Conservation (phyloP, 2,888 invertebrate genomes). For the Ctena decussata region DNA sequence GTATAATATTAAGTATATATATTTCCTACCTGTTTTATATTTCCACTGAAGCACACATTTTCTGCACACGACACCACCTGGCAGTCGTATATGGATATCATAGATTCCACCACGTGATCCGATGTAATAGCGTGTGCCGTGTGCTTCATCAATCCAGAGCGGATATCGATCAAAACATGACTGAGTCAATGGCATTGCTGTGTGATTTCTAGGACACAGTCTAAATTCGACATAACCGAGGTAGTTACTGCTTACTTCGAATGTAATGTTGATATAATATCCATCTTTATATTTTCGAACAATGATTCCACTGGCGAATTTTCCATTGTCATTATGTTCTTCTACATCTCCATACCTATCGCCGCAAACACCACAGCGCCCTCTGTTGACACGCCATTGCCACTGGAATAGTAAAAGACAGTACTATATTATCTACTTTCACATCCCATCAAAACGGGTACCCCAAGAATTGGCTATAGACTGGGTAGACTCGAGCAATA, state of each 20-base stretch:
- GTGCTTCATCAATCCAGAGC: conserved; percentile 78
- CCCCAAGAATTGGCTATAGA: too few relatives aligned
- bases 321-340: conserved; percentile 83
- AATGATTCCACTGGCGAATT: conserved; percentile 83
- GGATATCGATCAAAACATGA: conserved; percentile 83
- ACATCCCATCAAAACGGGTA: too few relatives aligned
- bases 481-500: too few relatives aligned
- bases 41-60: conserved; percentile 87
- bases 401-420: conserved; percentile 65
- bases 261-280: conserved; percentile 82
- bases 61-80: conserved; percentile 81
- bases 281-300: conserved; percentile 82
- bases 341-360: conserved; percentile 90
- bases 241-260: conserved; percentile 85
- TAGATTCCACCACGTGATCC: conserved; percentile 73
- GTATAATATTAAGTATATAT: too few relatives aligned
- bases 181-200: conserved; percentile 77
- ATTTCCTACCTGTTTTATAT: conserved; percentile 86
- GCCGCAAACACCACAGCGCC: conserved; percentile 96
- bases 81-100: conserved; percentile 78
- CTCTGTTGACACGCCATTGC: conserved; percentile 87
- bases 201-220: conserved; percentile 83
- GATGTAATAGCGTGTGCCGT: conserved; percentile 71
- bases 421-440: too few relatives aligned
- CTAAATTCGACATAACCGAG: conserved; percentile 86